Conservation (phyloP, 2,888 invertebrate species). For the Diarsia mendica region DNA sequence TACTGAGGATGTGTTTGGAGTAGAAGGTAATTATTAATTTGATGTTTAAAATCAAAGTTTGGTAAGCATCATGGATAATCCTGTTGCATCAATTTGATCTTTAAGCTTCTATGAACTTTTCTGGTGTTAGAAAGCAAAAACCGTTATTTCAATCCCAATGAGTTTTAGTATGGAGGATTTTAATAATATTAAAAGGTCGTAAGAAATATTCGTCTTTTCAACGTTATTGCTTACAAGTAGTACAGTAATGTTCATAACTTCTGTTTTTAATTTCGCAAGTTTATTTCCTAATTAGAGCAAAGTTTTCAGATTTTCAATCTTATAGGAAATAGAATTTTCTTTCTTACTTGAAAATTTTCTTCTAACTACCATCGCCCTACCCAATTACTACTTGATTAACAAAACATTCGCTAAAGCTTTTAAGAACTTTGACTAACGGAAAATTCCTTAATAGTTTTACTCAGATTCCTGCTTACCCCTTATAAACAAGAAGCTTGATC, state of each 20-base stretch:
- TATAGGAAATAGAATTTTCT: background rate
- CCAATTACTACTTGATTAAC: background rate
- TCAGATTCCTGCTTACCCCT: conserved; percentile 7
- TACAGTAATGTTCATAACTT: background rate
- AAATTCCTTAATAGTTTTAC: background rate
- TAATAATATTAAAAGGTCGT: too few species aligned
- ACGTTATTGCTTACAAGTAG: too few species aligned
- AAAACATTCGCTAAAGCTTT: background rate
- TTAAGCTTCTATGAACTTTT: background rate
- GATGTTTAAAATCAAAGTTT: background rate
- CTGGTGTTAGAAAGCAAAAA: background rate
- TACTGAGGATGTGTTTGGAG: too few species aligned
- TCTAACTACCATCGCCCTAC: background rate
- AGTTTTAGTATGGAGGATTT: background rate
- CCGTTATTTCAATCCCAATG: too few species aligned
- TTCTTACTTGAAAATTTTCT: background rate
- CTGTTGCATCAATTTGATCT: background rate
- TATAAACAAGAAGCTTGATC: background rate
- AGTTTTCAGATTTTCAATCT: background rate
- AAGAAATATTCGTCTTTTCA: background rate
- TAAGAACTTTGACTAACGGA: background rate
- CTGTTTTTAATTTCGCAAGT: background rate
- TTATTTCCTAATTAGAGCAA: background rate
- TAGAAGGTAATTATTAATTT: too few species aligned
- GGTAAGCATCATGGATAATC: background rate